These are phyloP conservation scores for Ectemnius lituratus DNA, from an alignment of 2,888 invertebrate genomes.

Conservation along the genomic window DNA sequence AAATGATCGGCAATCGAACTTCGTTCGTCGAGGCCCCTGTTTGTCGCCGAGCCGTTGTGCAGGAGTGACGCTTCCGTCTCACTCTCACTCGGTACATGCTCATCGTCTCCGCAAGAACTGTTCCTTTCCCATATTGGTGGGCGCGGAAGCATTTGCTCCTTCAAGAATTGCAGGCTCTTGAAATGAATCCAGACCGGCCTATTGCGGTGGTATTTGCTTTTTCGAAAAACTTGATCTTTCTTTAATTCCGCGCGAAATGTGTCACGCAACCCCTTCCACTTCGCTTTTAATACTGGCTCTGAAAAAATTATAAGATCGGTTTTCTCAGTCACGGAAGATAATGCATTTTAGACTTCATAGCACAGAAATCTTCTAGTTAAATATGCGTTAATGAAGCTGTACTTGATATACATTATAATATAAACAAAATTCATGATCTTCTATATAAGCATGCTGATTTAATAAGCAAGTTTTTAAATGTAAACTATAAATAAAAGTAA, in stretches of 20 bases:
- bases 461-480: too few species aligned
- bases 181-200: constrained; percentile 76
- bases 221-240: constrained; percentile 72
- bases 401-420: too few species aligned
- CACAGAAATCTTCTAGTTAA: background rate
- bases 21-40: constrained; percentile 48
- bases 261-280: constrained; percentile 76
- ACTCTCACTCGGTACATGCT: constrained; percentile 50
- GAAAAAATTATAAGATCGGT: constrained; percentile 37
- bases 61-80: constrained; percentile 45
- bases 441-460: too few species aligned
- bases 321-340: background rate
- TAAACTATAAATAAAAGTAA: too few species aligned
- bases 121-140: constrained; percentile 74
- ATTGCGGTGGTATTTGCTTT: constrained; percentile 69
- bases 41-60: constrained; percentile 38
- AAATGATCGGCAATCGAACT: constrained; percentile 60
- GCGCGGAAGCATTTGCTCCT: constrained; percentile 75
- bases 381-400: too few species aligned
- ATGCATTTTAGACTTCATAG: background rate
- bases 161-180: constrained; percentile 75
- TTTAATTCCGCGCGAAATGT: constrained; percentile 76
- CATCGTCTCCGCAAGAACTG: constrained; percentile 49
- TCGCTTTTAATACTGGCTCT: constrained; percentile 71
- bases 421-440: too few species aligned